Percentiles rank a stretch among this genome's conserved stretches.
phyloP scores from a whole-genome alignment of 2,113 vertebrate species.

The Prionailurus viverrinus region DNA sequence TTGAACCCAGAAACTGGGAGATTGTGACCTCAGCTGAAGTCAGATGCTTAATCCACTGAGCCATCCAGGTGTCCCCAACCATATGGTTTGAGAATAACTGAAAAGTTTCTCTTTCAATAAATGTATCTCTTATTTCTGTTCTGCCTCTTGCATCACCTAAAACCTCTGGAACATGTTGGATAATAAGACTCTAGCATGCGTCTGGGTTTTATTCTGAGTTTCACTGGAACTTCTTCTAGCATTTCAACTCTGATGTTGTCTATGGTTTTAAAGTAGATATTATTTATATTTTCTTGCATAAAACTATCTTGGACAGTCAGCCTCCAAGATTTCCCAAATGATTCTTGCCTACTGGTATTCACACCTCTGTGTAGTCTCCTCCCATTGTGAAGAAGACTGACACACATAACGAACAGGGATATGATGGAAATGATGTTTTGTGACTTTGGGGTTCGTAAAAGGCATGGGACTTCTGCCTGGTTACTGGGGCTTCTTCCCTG shows the following conservation, averaged over 20 bases:
- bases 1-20: too few relatives aligned
- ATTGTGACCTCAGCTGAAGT: too few relatives aligned
- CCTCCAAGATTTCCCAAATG: not conserved
- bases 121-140: slow-evolving; percentile 11
- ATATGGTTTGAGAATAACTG: not conserved
- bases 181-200: not conserved
- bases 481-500: not conserved
- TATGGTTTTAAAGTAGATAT: not conserved
- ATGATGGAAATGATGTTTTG: not conserved
- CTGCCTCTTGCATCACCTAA: not conserved
- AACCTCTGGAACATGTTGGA: slow-evolving; percentile 4
- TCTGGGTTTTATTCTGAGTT: not conserved
- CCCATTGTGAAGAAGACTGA: not conserved
- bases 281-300: not conserved
- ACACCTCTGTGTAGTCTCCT: not conserved
- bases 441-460: not conserved
- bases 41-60: too few relatives aligned
- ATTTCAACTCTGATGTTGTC: not conserved
- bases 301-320: not conserved
- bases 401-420: not conserved
- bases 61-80: too few relatives aligned
- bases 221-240: not conserved
- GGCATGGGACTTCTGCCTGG: not conserved
- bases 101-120: slow-evolving; percentile 21
- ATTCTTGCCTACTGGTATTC: not conserved